Base-by-base conservation (phyloP, 2,797 vertebrate species). In the Oreochromis grahami region DNA sequence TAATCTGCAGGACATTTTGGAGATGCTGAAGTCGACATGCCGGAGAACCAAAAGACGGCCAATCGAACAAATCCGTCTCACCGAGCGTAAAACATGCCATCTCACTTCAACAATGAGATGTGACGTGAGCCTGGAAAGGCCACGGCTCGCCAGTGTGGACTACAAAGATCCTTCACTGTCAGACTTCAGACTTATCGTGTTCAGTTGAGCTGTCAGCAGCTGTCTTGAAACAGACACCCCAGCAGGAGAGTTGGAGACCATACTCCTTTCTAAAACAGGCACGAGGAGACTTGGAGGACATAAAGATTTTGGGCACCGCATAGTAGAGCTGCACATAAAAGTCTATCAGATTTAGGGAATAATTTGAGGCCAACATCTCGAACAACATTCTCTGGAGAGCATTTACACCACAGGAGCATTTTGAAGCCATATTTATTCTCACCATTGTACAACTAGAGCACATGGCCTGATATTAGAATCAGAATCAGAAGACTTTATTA, bases 131-230 rank as follows among this genome's bases (percentile, higher is more conserved):
- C 9, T 56, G 82, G 74, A 92, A 88, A 94, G 81, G 82, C 81
- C 63, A 56, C 5, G 1, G 36, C 79, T 81, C 41, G 74, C 79
- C 77, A 19, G 56, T 5, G n/a, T 34, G 21, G 84, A 92, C 91
- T 76, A 89, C 87, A 91, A 93, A 90, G 89, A 92, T 94, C 85
- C 77, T 87, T 80, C n/a, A 26, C 92, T 83, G 91, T 94, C 89
- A 88, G 82, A 89, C 86, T 84, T 78, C 76, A 88, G 92, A 92
- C 92, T 89, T 94, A 93, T 95, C 94, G 92, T 92, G 92, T 96
- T 96, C 91, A 93, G 89, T 94, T 92, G 92, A 94, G 91, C 91
- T 93, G 90, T 95, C 93, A 95, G 90, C 96, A 96, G 95, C 93
- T 96, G 95, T 93, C 89, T 90, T 87, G 92, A 96, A 96, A 96